Conservation (phyloP, 2,113 vertebrate genomes). For the Channa maculata region DNA sequence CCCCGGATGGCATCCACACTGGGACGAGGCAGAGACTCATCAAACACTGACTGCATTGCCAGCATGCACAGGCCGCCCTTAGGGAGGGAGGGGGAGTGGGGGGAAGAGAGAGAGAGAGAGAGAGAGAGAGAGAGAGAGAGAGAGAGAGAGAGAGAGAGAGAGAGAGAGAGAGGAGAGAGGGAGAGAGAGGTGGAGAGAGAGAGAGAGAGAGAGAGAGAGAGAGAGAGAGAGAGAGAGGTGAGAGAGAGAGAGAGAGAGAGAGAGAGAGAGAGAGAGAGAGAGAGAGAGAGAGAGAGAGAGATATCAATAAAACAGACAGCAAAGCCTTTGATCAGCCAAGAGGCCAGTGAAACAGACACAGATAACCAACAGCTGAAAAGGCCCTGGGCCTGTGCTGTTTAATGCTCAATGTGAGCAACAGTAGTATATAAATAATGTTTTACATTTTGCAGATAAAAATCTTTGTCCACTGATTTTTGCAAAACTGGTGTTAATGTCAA, state of each 20-base stretch:
- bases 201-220: no score
- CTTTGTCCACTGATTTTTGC: neutral
- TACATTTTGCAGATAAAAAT: conserved; percentile 20
- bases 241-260: no score
- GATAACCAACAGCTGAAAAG: conserved; percentile 41
- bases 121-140: neutral
- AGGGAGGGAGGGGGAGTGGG: conserved; percentile 5
- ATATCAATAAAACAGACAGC: conserved; percentile 41
- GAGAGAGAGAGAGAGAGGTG: no score
- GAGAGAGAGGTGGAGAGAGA: no score
- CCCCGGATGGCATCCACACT: conserved; percentile 89
- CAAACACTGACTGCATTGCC: conserved; percentile 93
- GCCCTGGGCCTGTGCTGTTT: conserved; percentile 31
- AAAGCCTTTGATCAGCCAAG: conserved; percentile 45
- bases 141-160: neutral
- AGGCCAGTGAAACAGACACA: conserved; percentile 20
- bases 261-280: no score
- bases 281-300: no score
- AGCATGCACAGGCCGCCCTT: conserved; percentile 88
- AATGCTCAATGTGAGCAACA: conserved; percentile 1
- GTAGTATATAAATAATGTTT: conserved; percentile 12
- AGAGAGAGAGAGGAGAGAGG: no score
- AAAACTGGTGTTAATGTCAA: neutral
- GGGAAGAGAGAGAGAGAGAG: neutral
- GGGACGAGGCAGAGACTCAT: conserved; percentile 91